These are phyloP conservation scores for Arrhopalites spinosus DNA, from an alignment of 2,888 invertebrate species.

Conservation along the genomic window DNA sequence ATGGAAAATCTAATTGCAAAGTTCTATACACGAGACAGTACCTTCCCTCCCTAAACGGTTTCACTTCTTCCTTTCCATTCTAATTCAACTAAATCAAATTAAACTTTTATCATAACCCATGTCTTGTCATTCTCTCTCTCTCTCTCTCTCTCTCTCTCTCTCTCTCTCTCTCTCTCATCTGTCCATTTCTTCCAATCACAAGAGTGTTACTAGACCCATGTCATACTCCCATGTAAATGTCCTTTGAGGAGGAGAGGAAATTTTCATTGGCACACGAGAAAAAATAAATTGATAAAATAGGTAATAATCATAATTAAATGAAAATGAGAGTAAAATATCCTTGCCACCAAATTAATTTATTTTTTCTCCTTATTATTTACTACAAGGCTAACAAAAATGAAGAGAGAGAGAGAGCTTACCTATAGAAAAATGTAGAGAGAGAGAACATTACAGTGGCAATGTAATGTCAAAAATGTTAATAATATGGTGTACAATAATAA, in stretches of 20 bases:
- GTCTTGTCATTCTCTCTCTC: not conserved
- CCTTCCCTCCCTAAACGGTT: too few species aligned
- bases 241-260: too few species aligned
- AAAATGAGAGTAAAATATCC: not conserved
- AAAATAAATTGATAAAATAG: too few species aligned
- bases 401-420: slow-evolving; percentile 11
- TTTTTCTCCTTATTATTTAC: not conserved
- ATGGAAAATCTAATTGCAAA: too few species aligned
- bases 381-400: not conserved
- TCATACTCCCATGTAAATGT: too few species aligned
- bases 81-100: not conserved
- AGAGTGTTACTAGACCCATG: too few species aligned
- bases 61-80: not conserved
- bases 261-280: too few species aligned
- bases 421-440: too few species aligned
- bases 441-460: not conserved
- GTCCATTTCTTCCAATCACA: too few species aligned
- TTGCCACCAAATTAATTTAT: not conserved
- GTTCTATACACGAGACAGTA: too few species aligned
- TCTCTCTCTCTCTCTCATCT: too few species aligned
- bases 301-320: not conserved
- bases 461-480: slow-evolving; percentile 1
- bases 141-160: too few species aligned
- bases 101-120: not conserved
- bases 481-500: not conserved